phyloP scores from a whole-genome alignment of 2,888 invertebrate genomes.

The Andrena dorsata region DNA sequence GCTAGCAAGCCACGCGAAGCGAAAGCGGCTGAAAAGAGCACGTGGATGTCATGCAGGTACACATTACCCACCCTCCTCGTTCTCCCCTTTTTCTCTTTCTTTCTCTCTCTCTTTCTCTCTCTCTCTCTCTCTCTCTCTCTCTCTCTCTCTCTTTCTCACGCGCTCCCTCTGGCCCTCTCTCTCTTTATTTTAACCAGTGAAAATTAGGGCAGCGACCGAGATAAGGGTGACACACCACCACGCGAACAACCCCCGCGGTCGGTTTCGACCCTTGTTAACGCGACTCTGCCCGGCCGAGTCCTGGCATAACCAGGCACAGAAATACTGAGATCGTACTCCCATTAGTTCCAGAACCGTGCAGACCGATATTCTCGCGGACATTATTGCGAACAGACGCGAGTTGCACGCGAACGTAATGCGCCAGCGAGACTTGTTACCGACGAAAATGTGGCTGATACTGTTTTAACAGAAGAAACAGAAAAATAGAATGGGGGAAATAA shows the following conservation, averaged over 20 bases:
- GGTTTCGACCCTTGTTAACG: constrained; percentile 74
- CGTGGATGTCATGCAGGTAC: constrained; percentile 61
- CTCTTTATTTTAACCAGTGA: constrained; percentile 71
- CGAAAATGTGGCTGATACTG: constrained; percentile 8
- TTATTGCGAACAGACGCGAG: constrained; percentile 21
- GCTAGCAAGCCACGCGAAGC: constrained; percentile 58
- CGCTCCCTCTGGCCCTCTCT: constrained; percentile 17
- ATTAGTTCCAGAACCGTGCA: constrained; percentile 41
- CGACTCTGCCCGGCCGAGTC: constrained; percentile 37
- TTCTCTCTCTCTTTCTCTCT: not conserved
- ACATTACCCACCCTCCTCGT: constrained; percentile 45
- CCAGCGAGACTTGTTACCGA: constrained; percentile 32
- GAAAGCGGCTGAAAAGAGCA: constrained; percentile 58
- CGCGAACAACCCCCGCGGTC: constrained; percentile 63
- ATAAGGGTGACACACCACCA: constrained; percentile 75
- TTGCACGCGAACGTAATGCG: constrained; percentile 39
- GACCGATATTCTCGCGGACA: constrained; percentile 42
- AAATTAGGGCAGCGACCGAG: constrained; percentile 75
- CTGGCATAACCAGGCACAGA: constrained; percentile 59
- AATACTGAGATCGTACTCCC: constrained; percentile 63
- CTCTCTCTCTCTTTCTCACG: no score
- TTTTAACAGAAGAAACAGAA: not conserved
- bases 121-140: no score
- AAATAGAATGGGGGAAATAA: not conserved
- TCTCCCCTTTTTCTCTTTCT: not conserved